Percentiles rank a stretch among this genome's conserved stretches.
phyloP scores from a whole-genome alignment of 64 coral and sea anemone genomes.

The Pocillopora damicornis region DNA sequence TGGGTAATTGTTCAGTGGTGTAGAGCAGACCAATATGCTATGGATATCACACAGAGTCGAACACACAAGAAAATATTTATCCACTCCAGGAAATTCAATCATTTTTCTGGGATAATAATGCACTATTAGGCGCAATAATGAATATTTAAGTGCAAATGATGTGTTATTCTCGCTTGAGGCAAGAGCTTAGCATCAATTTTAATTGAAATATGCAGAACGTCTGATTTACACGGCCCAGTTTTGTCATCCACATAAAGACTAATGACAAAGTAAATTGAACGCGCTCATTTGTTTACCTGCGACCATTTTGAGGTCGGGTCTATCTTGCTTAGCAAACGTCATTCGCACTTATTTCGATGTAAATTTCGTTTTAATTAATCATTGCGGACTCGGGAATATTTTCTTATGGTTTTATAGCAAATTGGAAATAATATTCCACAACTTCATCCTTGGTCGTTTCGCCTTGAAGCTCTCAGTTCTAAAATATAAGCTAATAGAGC shows the following conservation, averaged over 20 bases:
- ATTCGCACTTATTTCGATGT: neutral
- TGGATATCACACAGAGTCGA: too few species aligned
- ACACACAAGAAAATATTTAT: too few species aligned
- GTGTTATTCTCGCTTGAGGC: too few species aligned
- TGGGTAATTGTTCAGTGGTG: too few species aligned
- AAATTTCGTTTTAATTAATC: neutral
- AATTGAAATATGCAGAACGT: neutral
- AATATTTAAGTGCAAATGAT: too few species aligned
- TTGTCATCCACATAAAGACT: too few species aligned
- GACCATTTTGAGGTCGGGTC: neutral
- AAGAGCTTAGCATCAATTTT: too few species aligned
- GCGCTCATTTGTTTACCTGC: neutral
- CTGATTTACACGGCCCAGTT: too few species aligned
- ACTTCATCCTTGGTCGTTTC: neutral
- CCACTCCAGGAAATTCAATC: too few species aligned
- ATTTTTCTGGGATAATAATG: too few species aligned
- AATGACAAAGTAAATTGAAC: neutral
- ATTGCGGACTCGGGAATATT: slow-evolving; percentile 6
- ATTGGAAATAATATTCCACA: neutral
- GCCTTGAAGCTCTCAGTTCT: neutral
- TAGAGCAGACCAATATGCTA: too few species aligned
- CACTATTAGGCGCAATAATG: too few species aligned
- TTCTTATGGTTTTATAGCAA: neutral
- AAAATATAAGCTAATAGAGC: neutral
- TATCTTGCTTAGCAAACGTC: neutral